phyloP scores from a whole-genome alignment of 2,888 invertebrate species.

The Stratiomys singularior region DNA sequence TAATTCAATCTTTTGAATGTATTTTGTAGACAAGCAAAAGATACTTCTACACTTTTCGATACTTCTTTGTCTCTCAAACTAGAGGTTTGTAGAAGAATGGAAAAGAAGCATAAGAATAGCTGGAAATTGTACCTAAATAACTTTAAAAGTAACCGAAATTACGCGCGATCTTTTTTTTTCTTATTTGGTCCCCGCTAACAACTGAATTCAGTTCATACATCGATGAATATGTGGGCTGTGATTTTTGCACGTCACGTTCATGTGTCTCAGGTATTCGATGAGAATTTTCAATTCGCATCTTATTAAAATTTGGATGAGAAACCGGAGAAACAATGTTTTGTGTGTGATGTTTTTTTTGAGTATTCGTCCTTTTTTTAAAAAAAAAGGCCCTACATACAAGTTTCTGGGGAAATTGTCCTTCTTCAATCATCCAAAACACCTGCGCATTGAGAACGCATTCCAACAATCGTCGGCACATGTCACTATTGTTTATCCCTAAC shows the following conservation, averaged over 20 bases:
- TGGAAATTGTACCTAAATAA: neutral
- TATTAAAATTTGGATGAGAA: neutral
- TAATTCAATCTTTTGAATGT: neutral
- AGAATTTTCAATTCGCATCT: neutral
- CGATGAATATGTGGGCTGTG: constrained; percentile 6
- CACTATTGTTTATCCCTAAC: no score
- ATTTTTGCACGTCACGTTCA: neutral
- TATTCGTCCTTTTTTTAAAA: neutral
- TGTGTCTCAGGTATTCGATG: neutral
- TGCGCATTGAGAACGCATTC: no score
- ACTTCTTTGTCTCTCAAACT: neutral
- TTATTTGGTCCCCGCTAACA: neutral
- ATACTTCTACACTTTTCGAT: neutral
- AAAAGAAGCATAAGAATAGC: neutral
- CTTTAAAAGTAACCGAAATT: neutral
- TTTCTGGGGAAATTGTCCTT: neutral
- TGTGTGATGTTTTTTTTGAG: neutral
- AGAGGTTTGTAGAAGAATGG: neutral
- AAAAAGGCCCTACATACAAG: neutral
- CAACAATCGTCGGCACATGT: no score
- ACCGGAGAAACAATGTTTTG: neutral
- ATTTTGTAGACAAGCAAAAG: neutral
- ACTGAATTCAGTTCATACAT: neutral
- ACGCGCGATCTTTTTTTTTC: neutral
- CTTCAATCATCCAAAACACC: no score